A percentile compares a stretch with the other conserved stretches of the same genome.
These are phyloP conservation scores for Chymomyza caudatula DNA, from an alignment of 2,888 invertebrate genomes.

Conservation along the genomic window DNA sequence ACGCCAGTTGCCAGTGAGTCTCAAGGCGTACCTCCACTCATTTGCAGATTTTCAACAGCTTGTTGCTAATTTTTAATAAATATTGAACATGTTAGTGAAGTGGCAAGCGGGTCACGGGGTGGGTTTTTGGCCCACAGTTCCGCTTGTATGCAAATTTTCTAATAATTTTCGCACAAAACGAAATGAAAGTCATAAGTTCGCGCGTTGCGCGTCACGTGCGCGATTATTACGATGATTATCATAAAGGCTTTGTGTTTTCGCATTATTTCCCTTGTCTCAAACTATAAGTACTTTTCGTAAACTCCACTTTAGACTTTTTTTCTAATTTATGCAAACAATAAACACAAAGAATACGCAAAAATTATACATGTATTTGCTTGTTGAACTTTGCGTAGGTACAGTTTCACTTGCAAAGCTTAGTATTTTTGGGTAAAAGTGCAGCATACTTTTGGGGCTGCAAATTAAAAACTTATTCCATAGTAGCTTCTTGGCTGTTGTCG, in stretches of 20 bases:
- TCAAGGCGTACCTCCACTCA: constrained; percentile 9
- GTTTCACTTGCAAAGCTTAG: background rate
- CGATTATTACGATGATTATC: constrained; percentile 62
- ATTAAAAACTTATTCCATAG: background rate
- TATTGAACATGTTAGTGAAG: constrained; percentile 46
- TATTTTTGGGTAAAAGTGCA: background rate
- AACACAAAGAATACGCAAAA: background rate
- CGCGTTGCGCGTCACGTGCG: constrained; percentile 52
- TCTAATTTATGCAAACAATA: background rate
- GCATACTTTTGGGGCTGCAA: constrained; percentile 43
- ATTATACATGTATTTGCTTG: background rate
- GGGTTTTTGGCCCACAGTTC: background rate
- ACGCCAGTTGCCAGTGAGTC: constrained; percentile 13
- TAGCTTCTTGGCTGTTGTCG: background rate
- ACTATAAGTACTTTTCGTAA: background rate
- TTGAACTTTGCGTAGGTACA: background rate
- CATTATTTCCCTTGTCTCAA: background rate
- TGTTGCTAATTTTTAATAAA: constrained; percentile 71
- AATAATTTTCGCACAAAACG: constrained; percentile 54
- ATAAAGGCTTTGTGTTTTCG: background rate
- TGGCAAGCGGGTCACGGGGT: background rate
- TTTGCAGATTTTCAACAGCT: constrained; percentile 51
- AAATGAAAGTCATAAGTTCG: constrained; percentile 53
- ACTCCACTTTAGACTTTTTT: background rate
- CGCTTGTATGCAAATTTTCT: constrained; percentile 55